These are phyloP conservation scores for Pterocles burchelli DNA, from an alignment of 2,113 vertebrate genomes.

Conservation along the genomic window DNA sequence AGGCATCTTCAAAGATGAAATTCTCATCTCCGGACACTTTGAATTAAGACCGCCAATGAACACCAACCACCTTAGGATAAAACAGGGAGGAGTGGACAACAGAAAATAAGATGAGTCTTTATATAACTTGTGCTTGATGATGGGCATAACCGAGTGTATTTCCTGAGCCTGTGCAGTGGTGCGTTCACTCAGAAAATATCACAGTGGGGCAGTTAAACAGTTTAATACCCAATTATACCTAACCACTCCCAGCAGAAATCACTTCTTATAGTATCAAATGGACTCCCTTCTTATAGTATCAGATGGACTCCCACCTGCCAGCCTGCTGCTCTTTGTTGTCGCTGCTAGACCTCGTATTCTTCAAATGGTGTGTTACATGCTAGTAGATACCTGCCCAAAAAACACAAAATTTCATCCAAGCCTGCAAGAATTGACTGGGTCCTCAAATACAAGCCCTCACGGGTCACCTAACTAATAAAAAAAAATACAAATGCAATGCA, in stretches of 20 bases:
- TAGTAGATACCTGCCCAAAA: not conserved
- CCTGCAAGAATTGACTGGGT: not conserved
- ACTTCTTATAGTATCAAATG: not conserved
- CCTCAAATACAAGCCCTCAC: not conserved
- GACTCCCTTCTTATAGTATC: not conserved
- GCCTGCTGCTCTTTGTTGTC: not conserved
- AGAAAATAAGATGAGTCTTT: not conserved
- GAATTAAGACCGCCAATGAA: not conserved
- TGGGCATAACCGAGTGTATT: not conserved
- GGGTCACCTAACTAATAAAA: not conserved
- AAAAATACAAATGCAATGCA: not conserved
- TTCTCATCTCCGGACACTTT: not conserved
- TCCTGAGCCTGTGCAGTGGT: not conserved
- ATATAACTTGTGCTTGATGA: not conserved
- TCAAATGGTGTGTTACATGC: not conserved
- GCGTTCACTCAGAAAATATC: not conserved
- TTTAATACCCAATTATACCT: not conserved
- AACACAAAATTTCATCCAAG: not conserved
- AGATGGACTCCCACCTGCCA: not conserved
- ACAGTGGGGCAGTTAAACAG: not conserved
- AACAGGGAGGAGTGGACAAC: not conserved
- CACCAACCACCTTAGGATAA: not conserved
- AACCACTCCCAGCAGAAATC: not conserved
- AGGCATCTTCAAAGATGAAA: not conserved
- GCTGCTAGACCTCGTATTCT: fast-evolving